Conservation (phyloP, 2,888 invertebrate genomes). For the Drosophila hawaiiensis region DNA sequence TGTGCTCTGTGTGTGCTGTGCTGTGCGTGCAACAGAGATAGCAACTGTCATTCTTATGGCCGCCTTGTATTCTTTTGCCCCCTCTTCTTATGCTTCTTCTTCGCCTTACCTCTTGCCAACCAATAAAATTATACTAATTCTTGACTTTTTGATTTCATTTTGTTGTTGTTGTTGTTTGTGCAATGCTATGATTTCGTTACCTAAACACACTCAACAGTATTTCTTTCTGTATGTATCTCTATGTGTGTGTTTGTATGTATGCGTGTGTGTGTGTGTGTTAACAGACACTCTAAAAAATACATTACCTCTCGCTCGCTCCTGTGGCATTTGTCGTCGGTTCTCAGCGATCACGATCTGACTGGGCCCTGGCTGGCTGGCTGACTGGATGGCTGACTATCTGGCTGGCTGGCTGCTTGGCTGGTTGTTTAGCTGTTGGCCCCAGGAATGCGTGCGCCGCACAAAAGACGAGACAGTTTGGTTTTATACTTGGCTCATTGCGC, state of each 20-base stretch:
- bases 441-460: conserved; percentile 64
- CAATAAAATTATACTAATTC: conserved; percentile 84
- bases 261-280: conserved; percentile 16
- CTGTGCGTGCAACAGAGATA: conserved; percentile 63
- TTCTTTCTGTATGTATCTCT: not conserved
- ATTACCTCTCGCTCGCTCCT: conserved; percentile 61
- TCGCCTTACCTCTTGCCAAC: conserved; percentile 70
- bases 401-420: conserved; percentile 22
- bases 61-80: conserved; percentile 9
- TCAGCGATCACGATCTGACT: conserved; percentile 41
- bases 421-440: conserved; percentile 52
- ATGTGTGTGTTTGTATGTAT: not conserved
- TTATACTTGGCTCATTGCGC: conserved; percentile 75
- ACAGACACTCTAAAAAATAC: conserved; percentile 33
- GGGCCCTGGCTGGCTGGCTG: conserved; percentile 66
- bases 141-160: conserved; percentile 79
- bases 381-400: conserved; percentile 1
- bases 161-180: conserved; percentile 31
- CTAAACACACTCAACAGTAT: conserved; percentile 60
- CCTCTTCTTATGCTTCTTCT: conserved; percentile 18
- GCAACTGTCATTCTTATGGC: conserved; percentile 74
- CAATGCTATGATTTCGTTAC: conserved; percentile 77
- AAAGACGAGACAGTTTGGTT: conserved; percentile 79
- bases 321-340: conserved; percentile 20
- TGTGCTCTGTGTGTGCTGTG: conserved; percentile 39